Evolutionary conservation across 2,797 vertebrate species (phyloP), one percentile per base, ranked within the genome.

Genomic region (Buphagus erythrorhynchus): DNA sequence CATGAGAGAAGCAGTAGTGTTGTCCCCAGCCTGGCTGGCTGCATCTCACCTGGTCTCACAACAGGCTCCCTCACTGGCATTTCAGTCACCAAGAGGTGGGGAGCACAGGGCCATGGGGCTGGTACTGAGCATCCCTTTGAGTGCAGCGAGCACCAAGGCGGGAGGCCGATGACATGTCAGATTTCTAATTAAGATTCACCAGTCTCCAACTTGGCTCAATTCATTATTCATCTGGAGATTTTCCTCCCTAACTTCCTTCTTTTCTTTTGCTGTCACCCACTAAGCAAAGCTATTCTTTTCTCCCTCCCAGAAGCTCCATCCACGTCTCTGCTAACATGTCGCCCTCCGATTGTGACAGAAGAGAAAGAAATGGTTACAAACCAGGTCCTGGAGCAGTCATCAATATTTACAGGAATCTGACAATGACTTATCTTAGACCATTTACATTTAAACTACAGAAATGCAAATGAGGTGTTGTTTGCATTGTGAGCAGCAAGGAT

Each of bases 371-470:
- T 46, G 12, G 49, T 55, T 95, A 33, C 33, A 66, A 51, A 75
- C 65, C 69, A 49, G 42, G n/a, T 93, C 94, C 65, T 0, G 3
- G 61, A 90, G 81, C 68, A 68, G 49, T 94, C 86, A 77, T 93
- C 92, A 94, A 91, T 94, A 94, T 96, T 96, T 94, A 84, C 76
- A 68, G 51, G 55, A 61, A 55, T 65, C 75, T 94, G 86, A 92
- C 84, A 90, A 45, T 72, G 78, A 91, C 78, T 91, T 88, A 58
- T 86, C 79, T 87, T 62, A 80, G 68, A 71, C 75, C 61, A 80
- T 83, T 71, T 85, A 77, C 72, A 65, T 87, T 89, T 91, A 86
- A 94, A 76, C 33, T 33, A 35, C 72, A 52, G 72, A 66, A 82
- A 90, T 80, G 78, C 46, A 92, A 86, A 90, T 45, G 26, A 88